These are phyloP conservation scores for Macroramphosus scolopax DNA, from an alignment of 2,797 vertebrate genomes.

Conservation along the genomic window DNA sequence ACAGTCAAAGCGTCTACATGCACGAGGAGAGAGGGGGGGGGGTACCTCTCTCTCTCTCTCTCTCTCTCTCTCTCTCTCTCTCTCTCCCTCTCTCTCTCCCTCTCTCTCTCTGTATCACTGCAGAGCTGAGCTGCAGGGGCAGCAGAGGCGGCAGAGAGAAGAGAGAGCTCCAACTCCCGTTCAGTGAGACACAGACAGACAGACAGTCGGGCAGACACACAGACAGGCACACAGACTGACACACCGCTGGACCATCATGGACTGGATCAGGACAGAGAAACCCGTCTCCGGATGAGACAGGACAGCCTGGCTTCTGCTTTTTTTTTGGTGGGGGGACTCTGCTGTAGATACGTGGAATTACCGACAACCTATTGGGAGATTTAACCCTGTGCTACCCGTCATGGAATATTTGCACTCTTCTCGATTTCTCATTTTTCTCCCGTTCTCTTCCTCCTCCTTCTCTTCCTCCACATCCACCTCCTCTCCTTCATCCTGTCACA, in stretches of 20 bases:
- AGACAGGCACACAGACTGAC: conserved; percentile 45
- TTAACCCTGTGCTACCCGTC: conserved; percentile 76
- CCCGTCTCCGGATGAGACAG: conserved; percentile 70
- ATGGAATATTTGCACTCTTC: conserved; percentile 79
- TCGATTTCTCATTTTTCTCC: conserved; percentile 57
- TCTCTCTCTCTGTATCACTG: conserved; percentile 74
- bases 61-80: too few species aligned
- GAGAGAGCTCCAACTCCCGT: conserved; percentile 67
- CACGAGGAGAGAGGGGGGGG: conserved; percentile 46
- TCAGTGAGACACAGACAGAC: conserved; percentile 59
- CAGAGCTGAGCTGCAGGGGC: conserved; percentile 80
- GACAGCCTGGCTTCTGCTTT: conserved; percentile 66
- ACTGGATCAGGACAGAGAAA: conserved; percentile 68
- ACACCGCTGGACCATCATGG: conserved; percentile 73
- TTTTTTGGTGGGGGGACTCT: conserved; percentile 56
- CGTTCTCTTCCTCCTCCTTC: conserved; percentile 57
- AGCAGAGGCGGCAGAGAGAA: conserved; percentile 74
- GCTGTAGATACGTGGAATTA: conserved; percentile 73
- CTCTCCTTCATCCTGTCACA: conserved; percentile 57
- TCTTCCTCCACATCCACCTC: conserved; percentile 51
- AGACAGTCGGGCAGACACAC: conserved; percentile 26
- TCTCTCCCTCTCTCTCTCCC: conserved; percentile 41
- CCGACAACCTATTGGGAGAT: conserved; percentile 74
- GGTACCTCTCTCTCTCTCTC: conserved; percentile 43
- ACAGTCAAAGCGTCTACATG: conserved; percentile 75